Conservation (phyloP, 2,888 invertebrate genomes). For the Melipona beecheii region DNA sequence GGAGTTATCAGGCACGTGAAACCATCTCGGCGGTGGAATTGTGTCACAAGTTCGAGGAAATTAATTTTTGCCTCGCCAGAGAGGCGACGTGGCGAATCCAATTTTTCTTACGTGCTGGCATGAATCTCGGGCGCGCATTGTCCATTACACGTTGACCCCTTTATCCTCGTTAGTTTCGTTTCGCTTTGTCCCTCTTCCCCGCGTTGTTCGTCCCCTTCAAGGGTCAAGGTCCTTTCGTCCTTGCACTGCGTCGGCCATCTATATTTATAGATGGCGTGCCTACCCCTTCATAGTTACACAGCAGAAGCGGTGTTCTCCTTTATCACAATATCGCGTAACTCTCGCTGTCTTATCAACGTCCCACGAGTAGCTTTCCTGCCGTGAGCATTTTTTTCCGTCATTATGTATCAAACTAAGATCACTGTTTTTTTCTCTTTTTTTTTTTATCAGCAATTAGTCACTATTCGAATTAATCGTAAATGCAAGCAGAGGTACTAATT, state of each 20-base stretch:
- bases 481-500: too few relatives aligned
- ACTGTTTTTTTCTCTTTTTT: too few relatives aligned
- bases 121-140: constrained; percentile 67
- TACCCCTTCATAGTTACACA: constrained; percentile 74
- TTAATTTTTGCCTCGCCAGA: constrained; percentile 38
- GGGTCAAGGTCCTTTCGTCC: constrained; percentile 25
- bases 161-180: constrained; percentile 71
- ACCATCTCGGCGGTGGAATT: neutral
- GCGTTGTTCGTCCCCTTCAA: constrained; percentile 9
- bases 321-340: constrained; percentile 77
- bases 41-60: constrained; percentile 43
- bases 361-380: constrained; percentile 45
- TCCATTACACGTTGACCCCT: constrained; percentile 69
- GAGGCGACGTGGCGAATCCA: constrained; percentile 30
- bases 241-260: constrained; percentile 4
- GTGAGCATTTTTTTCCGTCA: neutral
- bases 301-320: constrained; percentile 67
- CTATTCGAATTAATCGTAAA: too few relatives aligned
- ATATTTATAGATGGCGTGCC: constrained; percentile 20
- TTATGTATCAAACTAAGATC: neutral
- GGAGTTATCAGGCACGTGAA: neutral
- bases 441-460: neutral
- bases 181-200: constrained; percentile 24
- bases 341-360: constrained; percentile 71
- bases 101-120: constrained; percentile 69